A percentile compares a stretch with the other conserved stretches of the same genome.
Conservation (phyloP, 2,797 vertebrate species). For the Scleropages formosus region DNA sequence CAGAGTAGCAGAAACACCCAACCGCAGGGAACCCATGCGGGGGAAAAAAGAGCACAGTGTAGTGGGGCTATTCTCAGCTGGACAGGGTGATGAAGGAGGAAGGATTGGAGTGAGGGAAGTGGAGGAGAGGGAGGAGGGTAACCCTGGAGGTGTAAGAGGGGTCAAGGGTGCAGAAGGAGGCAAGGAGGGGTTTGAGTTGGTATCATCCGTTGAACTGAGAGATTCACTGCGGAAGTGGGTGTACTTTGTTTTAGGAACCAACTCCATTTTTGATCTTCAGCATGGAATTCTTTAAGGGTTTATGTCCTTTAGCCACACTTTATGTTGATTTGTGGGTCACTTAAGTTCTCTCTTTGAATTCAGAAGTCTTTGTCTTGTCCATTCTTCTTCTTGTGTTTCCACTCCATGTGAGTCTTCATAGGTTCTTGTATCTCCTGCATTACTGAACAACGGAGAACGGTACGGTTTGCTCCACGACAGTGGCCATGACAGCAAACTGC, state of each 20-base stretch:
- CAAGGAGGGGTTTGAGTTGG: slow-evolving; percentile 67
- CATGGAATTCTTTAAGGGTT: slow-evolving; percentile 15
- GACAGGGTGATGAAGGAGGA: slow-evolving; percentile 66
- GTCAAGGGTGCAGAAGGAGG: slow-evolving; percentile 65
- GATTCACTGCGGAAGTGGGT: slow-evolving; percentile 90
- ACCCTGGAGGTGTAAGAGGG: slow-evolving; percentile 58
- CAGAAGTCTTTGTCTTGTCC: slow-evolving; percentile 56
- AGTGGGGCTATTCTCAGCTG: slow-evolving; percentile 84
- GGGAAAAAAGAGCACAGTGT: slow-evolving; percentile 96
- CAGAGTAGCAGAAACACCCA: slow-evolving; percentile 78
- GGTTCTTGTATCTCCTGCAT: slow-evolving; percentile 44
- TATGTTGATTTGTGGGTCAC: slow-evolving; percentile 6
- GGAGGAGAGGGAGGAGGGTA: slow-evolving; percentile 71
- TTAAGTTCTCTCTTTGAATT: slow-evolving; percentile 34
- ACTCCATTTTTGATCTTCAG: slow-evolving; percentile 73
- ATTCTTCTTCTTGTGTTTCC: slow-evolving; percentile 47
- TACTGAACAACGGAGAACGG: slow-evolving; percentile 42
- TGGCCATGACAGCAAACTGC: not conserved
- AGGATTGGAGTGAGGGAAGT: slow-evolving; percentile 80
- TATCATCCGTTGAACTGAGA: slow-evolving; percentile 80
- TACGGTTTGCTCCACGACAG: slow-evolving; percentile 45
- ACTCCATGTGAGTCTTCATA: slow-evolving; percentile 51
- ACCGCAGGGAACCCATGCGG: slow-evolving; percentile 84
- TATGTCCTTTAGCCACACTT: slow-evolving; percentile 32
- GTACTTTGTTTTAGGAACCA: slow-evolving; percentile 89